phyloP scores from a whole-genome alignment of 2,797 vertebrate genomes.

The Gila robusta region DNA sequence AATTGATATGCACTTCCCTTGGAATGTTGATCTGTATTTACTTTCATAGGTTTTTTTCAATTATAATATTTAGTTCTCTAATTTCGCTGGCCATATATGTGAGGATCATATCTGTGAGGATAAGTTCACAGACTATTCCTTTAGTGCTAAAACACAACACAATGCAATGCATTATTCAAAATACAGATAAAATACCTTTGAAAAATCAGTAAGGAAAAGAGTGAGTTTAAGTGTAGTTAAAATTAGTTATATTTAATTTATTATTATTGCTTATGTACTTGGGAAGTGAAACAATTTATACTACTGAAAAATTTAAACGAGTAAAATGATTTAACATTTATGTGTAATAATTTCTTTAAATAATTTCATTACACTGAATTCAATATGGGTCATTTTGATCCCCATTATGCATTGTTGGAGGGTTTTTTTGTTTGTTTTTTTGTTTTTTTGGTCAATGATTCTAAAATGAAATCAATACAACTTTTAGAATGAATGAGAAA shows the following conservation, averaged over 20 bases:
- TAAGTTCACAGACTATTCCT: too few species aligned
- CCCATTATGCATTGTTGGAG: not conserved
- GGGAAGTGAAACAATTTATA: not conserved
- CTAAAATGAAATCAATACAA: not conserved
- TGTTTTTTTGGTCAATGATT: not conserved
- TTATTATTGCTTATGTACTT: not conserved
- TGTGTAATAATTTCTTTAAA: not conserved
- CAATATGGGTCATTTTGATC: not conserved
- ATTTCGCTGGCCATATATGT: too few species aligned
- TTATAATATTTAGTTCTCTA: too few species aligned
- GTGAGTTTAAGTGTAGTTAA: too few species aligned
- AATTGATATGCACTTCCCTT: too few species aligned
- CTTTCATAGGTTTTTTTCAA: too few species aligned
- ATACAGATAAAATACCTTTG: too few species aligned
- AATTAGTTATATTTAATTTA: not conserved
- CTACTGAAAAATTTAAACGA: not conserved
- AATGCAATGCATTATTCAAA: not conserved
- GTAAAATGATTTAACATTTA: not conserved
- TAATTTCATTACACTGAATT: not conserved
- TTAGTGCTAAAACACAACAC: too few species aligned
- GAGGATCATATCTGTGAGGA: too few species aligned
- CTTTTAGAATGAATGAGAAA: conserved; percentile 11
- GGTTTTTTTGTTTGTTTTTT: too few species aligned
- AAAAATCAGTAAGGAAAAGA: too few species aligned
- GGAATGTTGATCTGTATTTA: too few species aligned